Percentiles rank a stretch among this genome's conserved stretches.
These are phyloP conservation scores for Pristiophorus japonicus DNA, from an alignment of 2,113 vertebrate genomes.

Conservation along the genomic window DNA sequence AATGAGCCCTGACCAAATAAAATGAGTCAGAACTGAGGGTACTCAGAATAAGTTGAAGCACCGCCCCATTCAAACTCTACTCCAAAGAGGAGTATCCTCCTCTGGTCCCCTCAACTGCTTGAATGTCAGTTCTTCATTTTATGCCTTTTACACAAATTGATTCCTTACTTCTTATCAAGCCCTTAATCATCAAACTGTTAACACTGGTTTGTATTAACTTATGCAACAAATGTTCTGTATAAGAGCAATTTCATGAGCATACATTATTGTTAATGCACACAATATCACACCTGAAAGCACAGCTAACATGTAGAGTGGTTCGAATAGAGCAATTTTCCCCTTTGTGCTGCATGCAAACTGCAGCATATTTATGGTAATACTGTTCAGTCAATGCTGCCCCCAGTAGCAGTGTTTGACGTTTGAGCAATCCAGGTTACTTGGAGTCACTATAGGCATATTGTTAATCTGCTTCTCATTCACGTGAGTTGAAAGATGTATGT, in stretches of 20 bases:
- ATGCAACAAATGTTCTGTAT: neutral
- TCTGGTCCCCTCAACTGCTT: too few relatives aligned
- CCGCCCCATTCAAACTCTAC: too few relatives aligned
- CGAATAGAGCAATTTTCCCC: neutral
- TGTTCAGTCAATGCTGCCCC: neutral
- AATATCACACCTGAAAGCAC: neutral
- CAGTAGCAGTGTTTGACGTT: neutral
- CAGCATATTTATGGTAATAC: neutral
- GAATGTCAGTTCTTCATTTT: too few relatives aligned
- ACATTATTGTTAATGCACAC: neutral
- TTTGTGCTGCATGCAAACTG: neutral
- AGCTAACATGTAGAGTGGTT: neutral
- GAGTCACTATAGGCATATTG: neutral
- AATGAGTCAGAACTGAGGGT: too few relatives aligned
- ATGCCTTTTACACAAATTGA: neutral
- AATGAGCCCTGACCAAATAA: too few relatives aligned
- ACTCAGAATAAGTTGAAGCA: too few relatives aligned
- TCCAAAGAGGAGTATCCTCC: too few relatives aligned
- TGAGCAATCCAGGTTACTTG: neutral
- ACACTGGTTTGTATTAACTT: neutral
- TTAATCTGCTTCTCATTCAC: neutral
- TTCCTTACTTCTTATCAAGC: neutral
- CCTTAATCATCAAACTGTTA: neutral
- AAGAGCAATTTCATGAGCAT: neutral
- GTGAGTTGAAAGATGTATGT: neutral